Evolutionary conservation across 2,888 invertebrate genomes (phyloP), one percentile per base, ranked within the genome.

Genomic region (Julus scanicus): DNA sequence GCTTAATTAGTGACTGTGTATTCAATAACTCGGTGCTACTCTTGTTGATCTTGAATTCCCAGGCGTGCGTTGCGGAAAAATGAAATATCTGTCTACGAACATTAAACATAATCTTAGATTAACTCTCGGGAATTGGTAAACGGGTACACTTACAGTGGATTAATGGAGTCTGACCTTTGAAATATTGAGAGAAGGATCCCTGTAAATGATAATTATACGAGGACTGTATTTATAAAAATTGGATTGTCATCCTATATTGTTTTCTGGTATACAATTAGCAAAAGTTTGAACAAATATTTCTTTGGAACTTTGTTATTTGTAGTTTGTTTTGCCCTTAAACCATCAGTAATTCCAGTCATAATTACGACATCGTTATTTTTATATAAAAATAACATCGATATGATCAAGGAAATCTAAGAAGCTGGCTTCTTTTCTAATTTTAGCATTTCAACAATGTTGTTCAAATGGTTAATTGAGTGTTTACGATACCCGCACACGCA

Each of bases 401-500:
- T 63, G 63, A n/a, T 63, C 63, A 63, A 63, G 63, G 63, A 2
- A 63, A 63, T n/a, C n/a, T 3, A 63, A 63, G n/a, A 8, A n/a
- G 63, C n/a, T 63, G 63, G n/a, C 8, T 63, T n/a, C 5, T n/a
- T 53, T 11, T 53, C 63, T 63, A 63, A 63, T 63, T 63, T 63
- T 63, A 63, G 17, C 6, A 2, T 63, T 63, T n/a, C 63, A n/a
- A 8, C 63, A 63, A 8, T 63, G 4, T 63, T 63, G 63, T 63
- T n/a, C 8, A 44, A n/a, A 17, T 63, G 63, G n/a, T 63, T 57
- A 57, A 57, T 57, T 63, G 63, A 63, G n/a, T 63, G 63, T 63
- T n/a, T 63, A 63, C 63, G 17, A 63, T n/a, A 63, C n/a, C n/a
- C 63, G 17, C 63, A 63, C 63, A 63, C 63, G 63, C 63, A 63